A percentile compares a stretch with the other conserved stretches of the same genome.
Evolutionary conservation across 2,888 invertebrate species (phyloP).

Genomic region (Tupiocoris notatus): DNA sequence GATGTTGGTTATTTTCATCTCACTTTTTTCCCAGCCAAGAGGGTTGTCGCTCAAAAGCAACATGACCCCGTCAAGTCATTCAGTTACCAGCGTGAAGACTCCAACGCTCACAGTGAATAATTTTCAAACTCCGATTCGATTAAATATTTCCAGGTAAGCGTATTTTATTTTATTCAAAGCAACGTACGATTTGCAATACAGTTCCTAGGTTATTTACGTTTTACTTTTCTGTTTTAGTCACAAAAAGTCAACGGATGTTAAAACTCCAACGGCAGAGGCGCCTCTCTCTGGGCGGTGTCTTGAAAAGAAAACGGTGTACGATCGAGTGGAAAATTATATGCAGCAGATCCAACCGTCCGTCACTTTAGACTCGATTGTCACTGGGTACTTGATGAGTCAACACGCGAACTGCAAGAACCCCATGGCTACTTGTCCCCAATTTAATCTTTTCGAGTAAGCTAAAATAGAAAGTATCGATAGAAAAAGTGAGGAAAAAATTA

Average conservation of each 20-base stretch:
- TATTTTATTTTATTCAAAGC: slow-evolving; percentile 6
- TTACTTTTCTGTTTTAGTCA: slow-evolving; percentile 15
- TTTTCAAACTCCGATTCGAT: not conserved
- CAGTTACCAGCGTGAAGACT: not conserved
- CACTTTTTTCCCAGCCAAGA: not conserved
- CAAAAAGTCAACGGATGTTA: slow-evolving; percentile 5
- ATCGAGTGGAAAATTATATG: slow-evolving; percentile 49
- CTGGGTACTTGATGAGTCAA: slow-evolving; percentile 94
- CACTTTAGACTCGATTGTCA: slow-evolving; percentile 87
- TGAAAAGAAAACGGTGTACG: slow-evolving; percentile 56
- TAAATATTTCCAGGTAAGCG: not conserved
- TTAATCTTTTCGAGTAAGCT: slow-evolving; percentile 83
- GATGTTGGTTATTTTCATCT: too few species aligned
- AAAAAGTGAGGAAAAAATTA: too few species aligned
- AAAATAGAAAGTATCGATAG: too few species aligned
- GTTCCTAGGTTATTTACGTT: too few species aligned
- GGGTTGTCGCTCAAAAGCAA: not conserved
- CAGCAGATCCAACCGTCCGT: slow-evolving; percentile 53
- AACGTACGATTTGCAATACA: too few species aligned
- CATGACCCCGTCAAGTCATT: not conserved
- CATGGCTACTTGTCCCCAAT: slow-evolving; percentile 95
- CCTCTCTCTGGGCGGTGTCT: slow-evolving; percentile 33
- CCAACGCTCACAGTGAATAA: not conserved
- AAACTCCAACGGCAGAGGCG: slow-evolving; percentile 19
- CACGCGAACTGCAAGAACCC: slow-evolving; percentile 98